Base-by-base conservation (phyloP, 2,113 vertebrate genomes). In the Phoxinus phoxinus region DNA sequence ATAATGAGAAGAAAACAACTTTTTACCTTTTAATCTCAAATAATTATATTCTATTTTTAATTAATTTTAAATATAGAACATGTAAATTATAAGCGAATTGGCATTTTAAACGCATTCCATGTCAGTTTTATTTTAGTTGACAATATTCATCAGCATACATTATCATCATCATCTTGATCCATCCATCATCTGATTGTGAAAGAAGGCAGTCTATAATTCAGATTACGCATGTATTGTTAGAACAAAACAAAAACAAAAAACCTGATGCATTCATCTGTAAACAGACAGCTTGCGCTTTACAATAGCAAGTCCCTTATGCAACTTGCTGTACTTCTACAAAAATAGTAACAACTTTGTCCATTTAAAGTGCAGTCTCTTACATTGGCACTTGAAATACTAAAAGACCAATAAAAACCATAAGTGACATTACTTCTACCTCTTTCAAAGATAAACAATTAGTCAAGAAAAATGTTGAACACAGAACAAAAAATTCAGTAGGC, bases 401-500 rank as follows among this genome's bases (percentile, higher is more conserved):
- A 25, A 44, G 6, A 41, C 25, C 35, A 44, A 3, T 61, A 61
- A n/a, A 61, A 74, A 13, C 37, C 23, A 46, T 48, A 25, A 79
- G 23, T 79, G 56, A 44, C 73, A 27, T 46, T 46, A 46, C 30
- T 9, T 56, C 27, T 19, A 21, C 27, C 6, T 59, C 11, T 21
- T 61, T n/a, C 35, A 79, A 61, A 79, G 35, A 25, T 8, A 7
- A 77, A 56, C 48, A 25, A 19, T 37, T 37, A 37, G 76, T 69
- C 27, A 46, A 11, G 58, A 21, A 75, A 81, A 65, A 61, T 12
- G 0, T 6, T 23, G 21, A 74, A 69, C 30, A 59, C 21, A 71
- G 37, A 86, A 67, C 76, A 13, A 75, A 21, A 61, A 27, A 67
- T 4, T 27, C 7, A 87, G 25, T n/a, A n/a, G n/a, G n/a, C n/a